These are phyloP conservation scores for Oscheius sp. DNA, from an alignment of 2,888 invertebrate species.

Conservation along the genomic window DNA sequence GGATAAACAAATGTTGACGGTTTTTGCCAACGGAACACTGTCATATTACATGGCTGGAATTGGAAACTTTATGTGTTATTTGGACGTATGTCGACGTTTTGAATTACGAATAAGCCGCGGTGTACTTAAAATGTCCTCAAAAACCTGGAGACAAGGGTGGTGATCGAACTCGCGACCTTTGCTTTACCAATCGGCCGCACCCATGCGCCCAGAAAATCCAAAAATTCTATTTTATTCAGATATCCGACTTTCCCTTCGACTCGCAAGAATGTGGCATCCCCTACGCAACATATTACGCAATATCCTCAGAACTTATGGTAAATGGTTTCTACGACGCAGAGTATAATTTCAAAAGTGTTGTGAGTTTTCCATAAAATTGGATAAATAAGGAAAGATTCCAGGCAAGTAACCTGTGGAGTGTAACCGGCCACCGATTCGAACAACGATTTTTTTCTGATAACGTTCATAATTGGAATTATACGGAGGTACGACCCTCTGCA, in stretches of 20 bases:
- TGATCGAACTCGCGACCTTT: no score
- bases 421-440: not conserved
- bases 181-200: no score
- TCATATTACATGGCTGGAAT: not conserved
- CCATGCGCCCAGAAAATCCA: no score
- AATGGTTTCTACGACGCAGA: not conserved
- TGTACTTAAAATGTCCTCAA: no score
- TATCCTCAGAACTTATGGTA: not conserved
- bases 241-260: constrained; percentile 23
- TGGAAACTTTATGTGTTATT: constrained; percentile 1
- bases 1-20: not conserved
- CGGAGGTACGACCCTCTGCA: no score
- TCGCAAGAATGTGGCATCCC: not conserved
- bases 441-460: not conserved
- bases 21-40: constrained; percentile 2
- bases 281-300: constrained; percentile 4
- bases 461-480: constrained; percentile 11
- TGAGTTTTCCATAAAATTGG: not conserved
- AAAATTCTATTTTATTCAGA: constrained; percentile 8
- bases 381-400: not conserved
- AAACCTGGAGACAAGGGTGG: no score
- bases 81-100: not conserved
- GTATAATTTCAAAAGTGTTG: not conserved
- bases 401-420: not conserved
- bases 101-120: no score